Conservation (phyloP, 37 sponge, comb jelly and placozoan genomes). For the Bolinopsis microptera region DNA sequence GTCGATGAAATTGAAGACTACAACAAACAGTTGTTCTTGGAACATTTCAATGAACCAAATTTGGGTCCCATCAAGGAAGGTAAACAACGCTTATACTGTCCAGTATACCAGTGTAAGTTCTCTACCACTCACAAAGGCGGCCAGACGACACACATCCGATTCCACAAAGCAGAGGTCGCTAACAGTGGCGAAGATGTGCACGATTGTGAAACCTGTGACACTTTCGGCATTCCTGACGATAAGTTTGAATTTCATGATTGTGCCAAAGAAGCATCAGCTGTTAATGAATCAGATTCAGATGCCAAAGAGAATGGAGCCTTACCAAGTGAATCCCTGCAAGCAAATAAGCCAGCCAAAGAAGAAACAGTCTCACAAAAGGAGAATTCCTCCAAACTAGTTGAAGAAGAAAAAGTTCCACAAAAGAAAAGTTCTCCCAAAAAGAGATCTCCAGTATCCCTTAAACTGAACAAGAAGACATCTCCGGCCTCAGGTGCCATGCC, state of each 20-base stretch:
- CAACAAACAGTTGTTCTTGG: background rate
- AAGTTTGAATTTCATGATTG: background rate
- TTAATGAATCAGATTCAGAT: background rate
- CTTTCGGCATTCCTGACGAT: background rate
- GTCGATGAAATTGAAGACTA: slow-evolving; percentile 8
- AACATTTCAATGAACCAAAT: background rate
- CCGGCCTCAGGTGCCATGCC: background rate
- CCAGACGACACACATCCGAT: background rate
- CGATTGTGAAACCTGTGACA: background rate
- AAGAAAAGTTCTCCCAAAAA: background rate
- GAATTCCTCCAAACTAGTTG: background rate
- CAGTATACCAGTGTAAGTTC: slow-evolving; percentile 15
- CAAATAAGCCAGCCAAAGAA: no score
- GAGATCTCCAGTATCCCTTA: background rate
- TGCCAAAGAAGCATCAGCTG: background rate
- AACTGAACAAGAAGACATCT: background rate
- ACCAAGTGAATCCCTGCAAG: background rate
- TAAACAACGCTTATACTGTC: background rate
- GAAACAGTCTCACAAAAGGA: no score
- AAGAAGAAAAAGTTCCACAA: background rate
- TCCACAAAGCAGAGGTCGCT: background rate
- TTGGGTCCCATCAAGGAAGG: background rate
- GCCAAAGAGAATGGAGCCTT: background rate
- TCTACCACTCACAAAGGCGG: slow-evolving; percentile 16
- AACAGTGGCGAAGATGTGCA: background rate